Evolutionary conservation across 2,113 vertebrate genomes (phyloP).

Genomic region (Laterallus jamaicensis): DNA sequence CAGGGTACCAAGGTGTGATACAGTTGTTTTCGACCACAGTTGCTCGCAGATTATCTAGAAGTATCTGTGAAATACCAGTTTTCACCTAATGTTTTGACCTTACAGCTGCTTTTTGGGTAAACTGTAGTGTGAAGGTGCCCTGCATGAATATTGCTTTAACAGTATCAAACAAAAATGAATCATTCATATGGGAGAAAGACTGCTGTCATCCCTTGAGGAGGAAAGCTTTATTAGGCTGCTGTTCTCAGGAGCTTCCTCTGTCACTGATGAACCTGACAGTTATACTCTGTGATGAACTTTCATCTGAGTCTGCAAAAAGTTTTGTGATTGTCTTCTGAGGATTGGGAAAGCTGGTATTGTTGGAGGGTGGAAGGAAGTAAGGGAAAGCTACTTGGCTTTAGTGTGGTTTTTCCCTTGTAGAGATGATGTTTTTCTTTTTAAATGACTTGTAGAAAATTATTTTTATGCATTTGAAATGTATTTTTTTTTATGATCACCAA

Average conservation of each 20-base stretch:
- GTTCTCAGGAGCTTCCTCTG: slow-evolving; percentile 10
- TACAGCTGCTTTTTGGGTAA: neutral
- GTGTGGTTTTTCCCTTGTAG: neutral
- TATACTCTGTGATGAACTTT: neutral
- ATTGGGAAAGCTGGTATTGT: neutral
- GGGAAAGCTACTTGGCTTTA: neutral
- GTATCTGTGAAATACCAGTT: neutral
- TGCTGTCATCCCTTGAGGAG: neutral
- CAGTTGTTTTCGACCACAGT: neutral
- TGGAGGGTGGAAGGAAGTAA: neutral
- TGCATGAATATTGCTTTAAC: neutral
- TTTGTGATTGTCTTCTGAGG: neutral
- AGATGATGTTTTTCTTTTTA: neutral
- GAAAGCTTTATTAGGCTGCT: neutral
- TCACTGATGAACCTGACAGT: neutral
- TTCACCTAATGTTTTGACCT: neutral
- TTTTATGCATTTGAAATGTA: neutral
- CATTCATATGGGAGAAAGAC: neutral
- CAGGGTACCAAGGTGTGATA: neutral
- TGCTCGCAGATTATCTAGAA: neutral
- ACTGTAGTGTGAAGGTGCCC: neutral
- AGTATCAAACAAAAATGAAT: neutral
- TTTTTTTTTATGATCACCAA: neutral
- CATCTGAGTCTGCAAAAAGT: neutral
- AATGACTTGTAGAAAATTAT: neutral